A percentile compares a stretch with the other conserved stretches of the same genome.
Evolutionary conservation across 2,888 invertebrate genomes (phyloP).

Genomic region (Scaptodrosophila latifasciaeformis): DNA sequence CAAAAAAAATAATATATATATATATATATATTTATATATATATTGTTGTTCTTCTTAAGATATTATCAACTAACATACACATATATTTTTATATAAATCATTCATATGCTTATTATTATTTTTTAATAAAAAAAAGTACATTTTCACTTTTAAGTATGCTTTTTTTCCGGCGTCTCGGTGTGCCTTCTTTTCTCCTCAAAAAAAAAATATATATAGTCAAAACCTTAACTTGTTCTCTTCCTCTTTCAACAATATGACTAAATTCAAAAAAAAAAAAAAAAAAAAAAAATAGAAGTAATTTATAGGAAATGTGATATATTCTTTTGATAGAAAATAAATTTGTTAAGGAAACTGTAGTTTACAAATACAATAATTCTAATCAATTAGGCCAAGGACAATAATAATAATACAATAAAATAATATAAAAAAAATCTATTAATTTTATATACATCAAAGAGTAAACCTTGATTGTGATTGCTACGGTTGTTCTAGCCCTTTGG

Average conservation of each 20-base stretch:
- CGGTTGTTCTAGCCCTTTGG: background rate
- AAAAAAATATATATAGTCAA: no score
- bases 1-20: slow-evolving; percentile 49
- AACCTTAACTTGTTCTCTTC: no score
- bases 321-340: background rate
- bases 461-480: background rate
- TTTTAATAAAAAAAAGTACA: slow-evolving; percentile 6
- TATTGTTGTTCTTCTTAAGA: slow-evolving; percentile 22
- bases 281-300: background rate
- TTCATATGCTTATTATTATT: slow-evolving; percentile 20
- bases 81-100: slow-evolving; percentile 27
- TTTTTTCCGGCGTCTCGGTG: background rate
- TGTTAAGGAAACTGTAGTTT: slow-evolving; percentile 1
- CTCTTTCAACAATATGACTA: slow-evolving; percentile 53
- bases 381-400: no score
- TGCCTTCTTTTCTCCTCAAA: no score
- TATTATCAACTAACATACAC: slow-evolving; percentile 55
- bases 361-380: background rate
- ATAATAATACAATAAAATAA: background rate
- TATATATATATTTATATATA: no score
- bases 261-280: slow-evolving; percentile 32
- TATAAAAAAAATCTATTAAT: background rate
- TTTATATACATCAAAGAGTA: slow-evolving; percentile 1
- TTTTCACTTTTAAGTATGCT: background rate
- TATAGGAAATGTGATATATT: background rate